These are phyloP conservation scores for Copidosoma aretas DNA, from an alignment of 2,888 invertebrate genomes.

Conservation along the genomic window DNA sequence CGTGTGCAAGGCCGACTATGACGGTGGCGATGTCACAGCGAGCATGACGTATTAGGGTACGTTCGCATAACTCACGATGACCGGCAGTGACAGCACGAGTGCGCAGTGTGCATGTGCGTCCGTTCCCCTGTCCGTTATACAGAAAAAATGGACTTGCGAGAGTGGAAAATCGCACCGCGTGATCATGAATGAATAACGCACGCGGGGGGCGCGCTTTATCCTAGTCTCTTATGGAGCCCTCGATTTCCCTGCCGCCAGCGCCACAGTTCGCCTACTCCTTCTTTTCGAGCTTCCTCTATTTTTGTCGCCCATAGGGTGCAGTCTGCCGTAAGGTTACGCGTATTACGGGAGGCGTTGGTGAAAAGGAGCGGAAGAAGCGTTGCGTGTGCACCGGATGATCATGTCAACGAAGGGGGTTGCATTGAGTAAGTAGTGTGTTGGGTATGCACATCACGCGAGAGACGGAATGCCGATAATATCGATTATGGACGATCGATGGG, in stretches of 20 bases:
- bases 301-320: not conserved
- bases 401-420: not conserved
- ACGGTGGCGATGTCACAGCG: no score
- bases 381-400: not conserved
- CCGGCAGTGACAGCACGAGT: not conserved
- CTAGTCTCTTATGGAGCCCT: not conserved
- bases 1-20: no score
- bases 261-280: no score
- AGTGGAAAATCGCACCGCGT: conserved; percentile 16
- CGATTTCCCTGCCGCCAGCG: no score
- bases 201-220: not conserved
- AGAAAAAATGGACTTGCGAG: not conserved
- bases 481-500: conserved; percentile 31
- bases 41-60: no score
- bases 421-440: not conserved
- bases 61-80: no score
- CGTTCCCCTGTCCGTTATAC: no score
- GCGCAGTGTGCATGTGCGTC: not conserved
- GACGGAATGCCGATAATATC: conserved; percentile 20
- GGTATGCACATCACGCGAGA: conserved; percentile 7
- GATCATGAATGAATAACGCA: conserved; percentile 23
- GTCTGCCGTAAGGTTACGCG: not conserved
- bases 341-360: not conserved
- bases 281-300: not conserved
- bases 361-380: not conserved